A percentile compares a stretch with the other conserved stretches of the same genome.
phyloP scores from a whole-genome alignment of 1,140 invertebrate genomes.

The Drosophila ercepeae region DNA sequence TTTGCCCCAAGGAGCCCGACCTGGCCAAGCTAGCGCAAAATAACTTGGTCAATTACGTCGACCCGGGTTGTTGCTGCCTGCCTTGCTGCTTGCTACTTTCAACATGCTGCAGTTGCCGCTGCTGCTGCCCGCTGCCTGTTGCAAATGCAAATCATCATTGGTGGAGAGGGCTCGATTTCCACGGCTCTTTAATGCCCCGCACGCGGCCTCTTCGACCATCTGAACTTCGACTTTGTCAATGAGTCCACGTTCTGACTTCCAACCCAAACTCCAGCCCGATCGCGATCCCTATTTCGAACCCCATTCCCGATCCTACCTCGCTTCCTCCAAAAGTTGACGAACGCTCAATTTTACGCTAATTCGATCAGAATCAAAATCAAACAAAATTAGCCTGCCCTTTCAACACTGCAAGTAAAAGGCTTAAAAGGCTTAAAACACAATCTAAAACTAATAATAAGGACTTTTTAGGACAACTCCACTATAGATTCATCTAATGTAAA shows the following conservation, averaged over 20 bases:
- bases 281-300: background rate
- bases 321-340: constrained; percentile 56
- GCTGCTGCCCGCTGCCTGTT: background rate
- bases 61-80: background rate
- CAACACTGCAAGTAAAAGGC: constrained; percentile 17
- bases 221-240: constrained; percentile 75
- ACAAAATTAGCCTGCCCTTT: constrained; percentile 64
- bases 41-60: constrained; percentile 72
- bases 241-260: constrained; percentile 50
- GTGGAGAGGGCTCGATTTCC: constrained; percentile 25
- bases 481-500: too few species aligned
- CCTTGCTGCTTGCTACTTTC: background rate
- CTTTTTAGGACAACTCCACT: background rate
- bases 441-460: background rate
- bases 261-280: background rate
- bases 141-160: constrained; percentile 54
- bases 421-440: background rate
- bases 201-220: constrained; percentile 47
- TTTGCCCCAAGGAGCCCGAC: constrained; percentile 54
- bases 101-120: too few species aligned
- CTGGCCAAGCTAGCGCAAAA: constrained; percentile 70
- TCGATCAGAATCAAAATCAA: constrained; percentile 78
- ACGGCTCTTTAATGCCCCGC: constrained; percentile 67
- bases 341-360: constrained; percentile 78
- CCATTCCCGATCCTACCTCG: background rate